Base-by-base conservation (phyloP, 1,140 invertebrate species). In the Magallana ariakensis region DNA sequence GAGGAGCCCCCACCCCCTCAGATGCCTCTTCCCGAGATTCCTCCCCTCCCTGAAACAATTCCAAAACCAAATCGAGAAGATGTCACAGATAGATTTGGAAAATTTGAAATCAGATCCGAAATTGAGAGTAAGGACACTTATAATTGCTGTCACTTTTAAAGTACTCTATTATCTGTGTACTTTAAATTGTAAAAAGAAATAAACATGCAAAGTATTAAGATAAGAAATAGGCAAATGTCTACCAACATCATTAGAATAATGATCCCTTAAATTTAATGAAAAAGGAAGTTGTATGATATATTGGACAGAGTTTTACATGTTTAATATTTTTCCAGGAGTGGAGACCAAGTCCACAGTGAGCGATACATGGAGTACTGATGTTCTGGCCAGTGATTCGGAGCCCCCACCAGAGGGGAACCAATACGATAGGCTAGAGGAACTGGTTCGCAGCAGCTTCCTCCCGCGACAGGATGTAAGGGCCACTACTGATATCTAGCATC, bases 1-100 rank as follows among this genome's bases (percentile, higher is more conserved):
- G 92, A 93, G 70, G 88, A 90, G 80, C 90, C 87, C 19, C 87
- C 90, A 10, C 90, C 90, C 87, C 96, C 96, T 87, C 95, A 95
- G 66, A 95, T 87, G 81, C 92, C 92, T 6, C 89, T 93, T 8
- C 92, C 95, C 75, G 95, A 91, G 1, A 87, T 87, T 56, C 96
- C 96, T 87, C 95, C 95, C 70, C 89, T 93, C 4, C 95, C 96
- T 6, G 95, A 96, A 33, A 96, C 96, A 55, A 94, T 96, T 2
- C 95, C 96, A n/a, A 98, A 98, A 91, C 90, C 93, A 83, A 95
- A 95, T 90, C 88, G 95, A 16, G 95, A 95, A 87, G 98, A 99
- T 93, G 98, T 99, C 85, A 98, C 99, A 91, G 99, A 99, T 88
- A 98, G 99, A 94, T 99, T 99, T 96, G 99, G 98, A 92, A 99